These are phyloP conservation scores for Ceratitis capitata DNA, from an alignment of 1,140 invertebrate genomes.

Conservation along the genomic window DNA sequence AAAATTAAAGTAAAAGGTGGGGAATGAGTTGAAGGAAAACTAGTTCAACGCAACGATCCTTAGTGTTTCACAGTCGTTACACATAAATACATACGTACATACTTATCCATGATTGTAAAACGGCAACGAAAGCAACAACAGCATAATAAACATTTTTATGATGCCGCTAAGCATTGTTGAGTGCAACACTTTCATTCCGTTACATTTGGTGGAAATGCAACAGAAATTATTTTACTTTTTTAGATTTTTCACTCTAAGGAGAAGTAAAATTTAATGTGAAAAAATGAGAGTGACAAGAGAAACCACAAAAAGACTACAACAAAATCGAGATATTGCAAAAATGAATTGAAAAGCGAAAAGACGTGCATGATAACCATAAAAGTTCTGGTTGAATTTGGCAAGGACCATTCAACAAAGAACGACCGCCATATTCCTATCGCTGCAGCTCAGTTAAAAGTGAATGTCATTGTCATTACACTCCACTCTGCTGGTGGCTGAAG, in stretches of 20 bases:
- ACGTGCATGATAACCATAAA: too few relatives aligned
- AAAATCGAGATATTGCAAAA: not conserved
- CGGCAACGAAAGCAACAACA: slow-evolving; percentile 2
- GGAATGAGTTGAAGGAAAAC: too few relatives aligned
- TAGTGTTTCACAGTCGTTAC: too few relatives aligned
- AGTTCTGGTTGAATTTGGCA: too few relatives aligned
- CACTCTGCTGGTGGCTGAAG: not conserved
- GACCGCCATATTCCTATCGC: slow-evolving; percentile 5
- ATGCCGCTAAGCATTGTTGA: slow-evolving; percentile 35
- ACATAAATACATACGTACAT: too few relatives aligned
- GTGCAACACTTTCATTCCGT: slow-evolving; percentile 34
- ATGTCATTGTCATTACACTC: slow-evolving; percentile 35
- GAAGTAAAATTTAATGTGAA: slow-evolving; percentile 12
- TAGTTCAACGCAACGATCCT: too few relatives aligned
- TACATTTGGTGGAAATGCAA: slow-evolving; percentile 22
- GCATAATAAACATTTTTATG: slow-evolving; percentile 22
- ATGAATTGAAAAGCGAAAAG: not conserved
- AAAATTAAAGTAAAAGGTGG: too few relatives aligned
- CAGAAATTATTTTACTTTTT: slow-evolving; percentile 36
- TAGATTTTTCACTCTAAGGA: slow-evolving; percentile 19
- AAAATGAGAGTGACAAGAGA: not conserved
- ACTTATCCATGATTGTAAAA: too few relatives aligned
- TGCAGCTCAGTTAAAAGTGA: not conserved
- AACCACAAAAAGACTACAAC: not conserved
- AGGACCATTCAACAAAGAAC: not conserved